Evolutionary conservation across 2,113 vertebrate genomes (phyloP), one percentile per base, ranked within the genome.

Genomic region (Colinus virginianus): DNA sequence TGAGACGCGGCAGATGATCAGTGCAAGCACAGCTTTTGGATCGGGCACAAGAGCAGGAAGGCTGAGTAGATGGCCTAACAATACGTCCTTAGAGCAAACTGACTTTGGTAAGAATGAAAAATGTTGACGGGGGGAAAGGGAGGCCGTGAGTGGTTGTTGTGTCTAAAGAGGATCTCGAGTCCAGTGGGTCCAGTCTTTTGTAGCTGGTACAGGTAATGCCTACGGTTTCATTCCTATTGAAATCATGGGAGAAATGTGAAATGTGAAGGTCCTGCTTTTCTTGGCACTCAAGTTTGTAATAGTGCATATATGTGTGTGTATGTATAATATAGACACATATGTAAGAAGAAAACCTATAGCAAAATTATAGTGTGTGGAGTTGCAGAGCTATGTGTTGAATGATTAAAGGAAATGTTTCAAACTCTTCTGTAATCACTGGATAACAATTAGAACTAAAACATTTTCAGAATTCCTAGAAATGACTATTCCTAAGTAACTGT

Each of bases 381-480:
- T 95, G 90, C 34, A 69, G 93, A 97, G 85, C 46, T 93, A 46
- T 83, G 68, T 92, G 69, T 45, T 40, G 85, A 96, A 45, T 86
- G 77, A 62, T 71, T 88, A 76, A 80, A 87, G 78, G 82, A 94
- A 94, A 78, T 40, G 22, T 78, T 95, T 86, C 84, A 94, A 78
- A 95, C 81, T 95, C 68, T 92, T 88, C 93, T 93, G 96, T 94
- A 85, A 93, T 48, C 26, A 76, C 67, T 88, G 78, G 75, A 30
- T 93, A 83, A 95, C 80, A 53, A 86, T 71, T 89, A 93, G 92
- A 84, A 68, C 90, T 67, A 70, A 95, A 95, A 94, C 95, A 93
- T 80, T 93, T 96, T 87, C 90, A 90, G 72, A 83, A 91, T 82
- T 94, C 25, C 91, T 97, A 96, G 96, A 93, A 95, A 87, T 72